Evolutionary conservation across 2,113 vertebrate species (phyloP).

Genomic region (Eulemur macaco): DNA sequence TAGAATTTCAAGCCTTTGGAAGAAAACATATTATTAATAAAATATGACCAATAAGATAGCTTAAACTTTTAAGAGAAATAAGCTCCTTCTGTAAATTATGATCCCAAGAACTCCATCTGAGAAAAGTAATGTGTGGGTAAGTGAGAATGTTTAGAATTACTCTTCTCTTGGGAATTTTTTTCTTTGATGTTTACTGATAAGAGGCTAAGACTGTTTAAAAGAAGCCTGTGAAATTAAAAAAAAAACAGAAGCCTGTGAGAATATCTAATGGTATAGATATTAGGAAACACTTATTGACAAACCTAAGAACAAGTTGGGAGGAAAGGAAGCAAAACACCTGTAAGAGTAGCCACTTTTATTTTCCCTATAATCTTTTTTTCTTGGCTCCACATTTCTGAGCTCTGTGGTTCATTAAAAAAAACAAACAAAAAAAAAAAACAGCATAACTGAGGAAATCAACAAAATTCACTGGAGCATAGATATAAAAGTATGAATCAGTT

Average conservation of each 20-base stretch:
- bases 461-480: background rate
- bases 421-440: background rate
- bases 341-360: background rate
- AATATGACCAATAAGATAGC: background rate
- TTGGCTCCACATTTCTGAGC: background rate
- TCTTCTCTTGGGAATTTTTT: background rate
- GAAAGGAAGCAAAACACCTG: background rate
- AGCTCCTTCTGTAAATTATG: background rate
- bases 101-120: background rate
- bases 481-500: background rate
- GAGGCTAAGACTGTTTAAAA: background rate
- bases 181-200: background rate
- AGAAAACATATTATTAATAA: background rate
- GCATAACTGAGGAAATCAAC: background rate
- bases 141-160: background rate
- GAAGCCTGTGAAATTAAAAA: background rate
- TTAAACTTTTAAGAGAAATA: constrained; percentile 6
- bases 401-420: background rate
- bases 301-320: background rate
- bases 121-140: background rate
- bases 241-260: background rate
- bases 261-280: background rate
- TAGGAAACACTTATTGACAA: background rate
- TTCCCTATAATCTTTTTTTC: background rate
- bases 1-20: background rate